Evolutionary conservation across 2,113 vertebrate genomes (phyloP).

Genomic region (Oreochromis niloticus): DNA sequence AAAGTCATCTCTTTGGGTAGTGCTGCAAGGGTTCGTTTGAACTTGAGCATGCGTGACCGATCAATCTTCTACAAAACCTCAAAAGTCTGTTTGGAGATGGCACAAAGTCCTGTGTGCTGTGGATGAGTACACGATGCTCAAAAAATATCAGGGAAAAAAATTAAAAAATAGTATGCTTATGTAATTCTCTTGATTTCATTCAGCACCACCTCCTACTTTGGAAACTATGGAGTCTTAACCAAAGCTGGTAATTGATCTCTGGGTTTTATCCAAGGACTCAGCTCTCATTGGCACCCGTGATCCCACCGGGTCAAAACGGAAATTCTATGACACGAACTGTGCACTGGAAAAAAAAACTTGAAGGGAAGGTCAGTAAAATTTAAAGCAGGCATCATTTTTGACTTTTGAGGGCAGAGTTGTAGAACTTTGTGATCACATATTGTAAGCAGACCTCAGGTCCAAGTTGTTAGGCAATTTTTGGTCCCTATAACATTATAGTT

Average conservation of each 20-base stretch:
- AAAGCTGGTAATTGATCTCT: rapidly evolving
- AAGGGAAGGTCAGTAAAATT: neutral
- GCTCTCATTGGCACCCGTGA: neutral
- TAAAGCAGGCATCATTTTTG: neutral
- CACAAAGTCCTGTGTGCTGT: neutral
- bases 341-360: neutral
- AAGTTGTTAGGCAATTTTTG: neutral
- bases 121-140: rapidly evolving
- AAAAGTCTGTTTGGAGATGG: neutral
- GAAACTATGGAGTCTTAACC: neutral
- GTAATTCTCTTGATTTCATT: neutral
- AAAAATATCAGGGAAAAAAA: neutral
- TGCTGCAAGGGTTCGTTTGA: neutral
- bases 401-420: neutral
- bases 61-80: neutral
- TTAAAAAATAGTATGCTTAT: rapidly evolving
- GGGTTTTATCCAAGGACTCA: neutral
- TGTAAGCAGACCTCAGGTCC: neutral
- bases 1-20: neutral
- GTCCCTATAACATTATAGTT: neutral
- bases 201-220: neutral
- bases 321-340: rapidly evolving
- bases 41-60: neutral
- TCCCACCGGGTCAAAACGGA: rapidly evolving
- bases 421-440: neutral